Evolutionary conservation across 1,140 invertebrate genomes (phyloP).

Genomic region (Drosophila sp.): DNA sequence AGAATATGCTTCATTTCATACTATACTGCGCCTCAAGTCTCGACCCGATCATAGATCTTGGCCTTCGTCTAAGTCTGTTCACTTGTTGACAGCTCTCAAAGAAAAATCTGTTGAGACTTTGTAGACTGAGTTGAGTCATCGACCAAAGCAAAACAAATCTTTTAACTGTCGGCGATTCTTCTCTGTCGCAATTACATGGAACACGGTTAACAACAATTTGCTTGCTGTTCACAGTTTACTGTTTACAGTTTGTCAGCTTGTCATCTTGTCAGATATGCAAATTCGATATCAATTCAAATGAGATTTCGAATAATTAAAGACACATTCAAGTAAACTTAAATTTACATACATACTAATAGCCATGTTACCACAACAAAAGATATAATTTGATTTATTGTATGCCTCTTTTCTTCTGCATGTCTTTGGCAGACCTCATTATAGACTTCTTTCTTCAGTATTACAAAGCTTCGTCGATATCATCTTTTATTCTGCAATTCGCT

Average conservation of each 20-base stretch:
- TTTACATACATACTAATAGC: conserved; percentile 69
- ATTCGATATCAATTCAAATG: conserved; percentile 52
- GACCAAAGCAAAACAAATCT: conserved; percentile 18
- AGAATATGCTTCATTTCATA: conserved; percentile 12
- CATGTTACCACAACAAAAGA: conserved; percentile 50
- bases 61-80: conserved; percentile 16
- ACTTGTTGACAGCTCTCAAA: conserved; percentile 25
- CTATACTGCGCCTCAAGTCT: background rate
- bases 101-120: conserved; percentile 4
- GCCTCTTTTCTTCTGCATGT: conserved; percentile 33
- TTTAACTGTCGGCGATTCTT: conserved; percentile 51
- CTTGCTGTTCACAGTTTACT: conserved; percentile 18
- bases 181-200: conserved; percentile 66
- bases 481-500: conserved; percentile 11
- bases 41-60: conserved; percentile 5
- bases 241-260: conserved; percentile 33
- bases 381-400: conserved; percentile 70
- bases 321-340: conserved; percentile 44
- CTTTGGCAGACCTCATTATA: conserved; percentile 1
- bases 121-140: conserved; percentile 44
- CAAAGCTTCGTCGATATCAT: conserved; percentile 15
- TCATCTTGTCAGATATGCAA: conserved; percentile 69
- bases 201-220: conserved; percentile 17
- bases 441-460: conserved; percentile 45
- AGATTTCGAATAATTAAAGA: conserved; percentile 68